phyloP scores from a whole-genome alignment of 2,797 vertebrate species.

The Salarias fasciatus region DNA sequence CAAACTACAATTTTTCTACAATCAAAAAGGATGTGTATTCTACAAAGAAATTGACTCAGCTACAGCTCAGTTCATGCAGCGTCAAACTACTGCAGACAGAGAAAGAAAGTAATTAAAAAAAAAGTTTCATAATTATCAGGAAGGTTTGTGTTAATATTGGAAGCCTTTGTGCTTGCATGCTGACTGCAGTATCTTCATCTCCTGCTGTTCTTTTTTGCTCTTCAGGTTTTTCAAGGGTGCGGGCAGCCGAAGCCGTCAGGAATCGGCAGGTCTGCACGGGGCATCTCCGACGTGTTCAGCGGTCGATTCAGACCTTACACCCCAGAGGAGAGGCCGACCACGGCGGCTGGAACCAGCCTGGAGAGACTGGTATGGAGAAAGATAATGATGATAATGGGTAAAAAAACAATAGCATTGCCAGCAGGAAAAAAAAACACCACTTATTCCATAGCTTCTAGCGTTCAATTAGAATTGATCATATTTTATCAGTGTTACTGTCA shows the following conservation, averaged over 20 bases:
- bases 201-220: constrained; percentile 36
- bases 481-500: no score
- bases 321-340: constrained; percentile 91
- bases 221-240: constrained; percentile 97
- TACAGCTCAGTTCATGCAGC: constrained; percentile 7
- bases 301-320: constrained; percentile 89
- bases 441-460: no score
- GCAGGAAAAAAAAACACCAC: no score
- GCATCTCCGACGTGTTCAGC: constrained; percentile 90
- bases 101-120: no score
- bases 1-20: constrained; percentile 26
- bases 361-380: constrained; percentile 90
- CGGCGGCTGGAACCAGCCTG: constrained; percentile 91
- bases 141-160: constrained; percentile 16
- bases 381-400: no score
- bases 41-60: not conserved
- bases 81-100: not conserved
- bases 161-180: constrained; percentile 7
- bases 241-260: constrained; percentile 92
- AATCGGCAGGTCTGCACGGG: constrained; percentile 87
- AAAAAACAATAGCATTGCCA: no score
- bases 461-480: no score
- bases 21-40: constrained; percentile 29
- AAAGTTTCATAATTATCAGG: constrained; percentile 18
- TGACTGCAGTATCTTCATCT: constrained; percentile 14